A percentile compares a stretch with the other conserved stretches of the same genome.
These are phyloP conservation scores for Radopholus similis DNA, from an alignment of 1,140 invertebrate genomes.

Conservation along the genomic window DNA sequence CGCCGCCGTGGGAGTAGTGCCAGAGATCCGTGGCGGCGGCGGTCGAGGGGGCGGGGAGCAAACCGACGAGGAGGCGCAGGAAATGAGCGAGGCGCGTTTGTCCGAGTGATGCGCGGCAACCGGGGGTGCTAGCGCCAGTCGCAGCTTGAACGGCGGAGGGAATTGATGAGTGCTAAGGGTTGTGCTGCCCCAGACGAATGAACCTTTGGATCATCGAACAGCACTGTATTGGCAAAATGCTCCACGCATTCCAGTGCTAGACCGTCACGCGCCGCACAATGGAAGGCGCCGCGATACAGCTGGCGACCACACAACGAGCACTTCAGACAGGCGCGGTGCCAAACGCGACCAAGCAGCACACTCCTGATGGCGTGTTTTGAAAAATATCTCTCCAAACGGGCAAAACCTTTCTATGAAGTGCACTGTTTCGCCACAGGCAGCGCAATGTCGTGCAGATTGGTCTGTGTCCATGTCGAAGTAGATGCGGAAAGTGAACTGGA, in stretches of 20 bases:
- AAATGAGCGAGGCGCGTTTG: not conserved
- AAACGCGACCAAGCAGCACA: not conserved
- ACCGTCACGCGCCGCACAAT: not conserved
- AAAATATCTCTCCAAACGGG: not conserved
- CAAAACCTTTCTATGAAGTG: constrained; percentile 21
- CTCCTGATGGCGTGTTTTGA: not conserved
- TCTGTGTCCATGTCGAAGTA: constrained; percentile 19
- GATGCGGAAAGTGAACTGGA: constrained; percentile 18
- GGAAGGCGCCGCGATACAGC: constrained; percentile 4
- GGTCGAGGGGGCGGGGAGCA: constrained; percentile 12
- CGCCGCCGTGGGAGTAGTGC: not conserved
- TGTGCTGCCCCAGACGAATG: not conserved
- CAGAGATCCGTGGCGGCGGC: constrained; percentile 6
- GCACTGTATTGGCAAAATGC: constrained; percentile 6
- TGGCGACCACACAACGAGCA: constrained; percentile 10
- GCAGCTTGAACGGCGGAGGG: not conserved
- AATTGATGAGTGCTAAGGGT: not conserved
- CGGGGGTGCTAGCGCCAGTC: constrained; percentile 10
- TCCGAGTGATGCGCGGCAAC: not conserved
- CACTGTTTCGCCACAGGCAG: constrained; percentile 1
- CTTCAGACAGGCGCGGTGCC: constrained; percentile 13
- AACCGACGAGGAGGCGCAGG: constrained; percentile 1
- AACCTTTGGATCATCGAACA: constrained; percentile 15
- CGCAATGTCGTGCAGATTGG: not conserved
- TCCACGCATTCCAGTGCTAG: constrained; percentile 13